phyloP scores from a whole-genome alignment of 2,113 vertebrate genomes.

The Elgaria multicarinata region DNA sequence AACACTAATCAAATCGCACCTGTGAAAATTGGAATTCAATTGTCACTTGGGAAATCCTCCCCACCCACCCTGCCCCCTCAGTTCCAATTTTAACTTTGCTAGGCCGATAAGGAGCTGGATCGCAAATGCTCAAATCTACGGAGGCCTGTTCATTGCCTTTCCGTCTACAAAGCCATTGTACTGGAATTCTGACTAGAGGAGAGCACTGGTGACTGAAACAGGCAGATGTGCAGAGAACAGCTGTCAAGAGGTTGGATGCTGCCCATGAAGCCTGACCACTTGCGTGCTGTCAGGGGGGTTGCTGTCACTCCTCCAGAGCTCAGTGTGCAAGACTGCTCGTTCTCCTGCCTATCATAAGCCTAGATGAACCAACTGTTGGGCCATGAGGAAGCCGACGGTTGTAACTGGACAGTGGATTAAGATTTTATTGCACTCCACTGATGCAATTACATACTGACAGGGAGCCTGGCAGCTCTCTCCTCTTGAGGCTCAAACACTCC shows the following conservation, averaged over 20 bases:
- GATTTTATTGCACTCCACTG: background rate
- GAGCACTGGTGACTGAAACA: background rate
- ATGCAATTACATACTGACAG: background rate
- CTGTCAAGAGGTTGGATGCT: background rate
- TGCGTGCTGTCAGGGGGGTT: too few relatives aligned
- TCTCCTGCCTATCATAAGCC: background rate
- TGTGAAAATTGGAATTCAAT: constrained; percentile 3
- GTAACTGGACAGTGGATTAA: background rate
- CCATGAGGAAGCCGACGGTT: background rate
- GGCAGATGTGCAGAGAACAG: background rate
- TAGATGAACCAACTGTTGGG: background rate
- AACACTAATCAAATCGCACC: background rate
- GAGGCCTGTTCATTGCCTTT: background rate
- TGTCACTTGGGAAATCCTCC: background rate
- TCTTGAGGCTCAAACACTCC: background rate
- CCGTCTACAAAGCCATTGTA: background rate
- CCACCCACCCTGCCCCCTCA: background rate
- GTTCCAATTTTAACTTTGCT: background rate
- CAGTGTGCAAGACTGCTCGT: background rate
- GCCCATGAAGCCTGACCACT: background rate
- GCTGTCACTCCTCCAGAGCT: background rate
- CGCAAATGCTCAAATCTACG: background rate
- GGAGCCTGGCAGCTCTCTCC: background rate
- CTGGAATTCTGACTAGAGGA: background rate
- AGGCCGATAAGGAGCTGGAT: background rate